A percentile compares a stretch with the other conserved stretches of the same genome.
phyloP scores from a whole-genome alignment of 2,113 vertebrate genomes.

The Lophura nycthemera region DNA sequence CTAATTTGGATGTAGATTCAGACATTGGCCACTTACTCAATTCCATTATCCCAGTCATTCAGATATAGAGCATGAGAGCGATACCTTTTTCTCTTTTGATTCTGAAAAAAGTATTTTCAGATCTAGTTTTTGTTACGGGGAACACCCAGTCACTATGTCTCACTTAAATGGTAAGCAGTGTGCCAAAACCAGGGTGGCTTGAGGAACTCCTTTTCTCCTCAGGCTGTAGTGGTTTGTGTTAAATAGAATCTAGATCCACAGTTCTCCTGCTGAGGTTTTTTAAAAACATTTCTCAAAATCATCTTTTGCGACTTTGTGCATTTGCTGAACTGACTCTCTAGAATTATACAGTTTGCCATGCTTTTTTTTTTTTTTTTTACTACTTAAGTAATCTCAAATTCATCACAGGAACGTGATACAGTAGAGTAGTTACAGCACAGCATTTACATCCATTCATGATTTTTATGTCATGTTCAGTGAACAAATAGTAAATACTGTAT shows the following conservation, averaged over 20 bases:
- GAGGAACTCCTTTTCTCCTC: not conserved
- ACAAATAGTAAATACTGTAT: not conserved
- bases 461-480: not conserved
- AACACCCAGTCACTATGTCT: not conserved
- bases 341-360: not conserved
- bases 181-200: not conserved
- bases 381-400: not conserved
- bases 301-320: slow-evolving; percentile 37
- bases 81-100: not conserved
- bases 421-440: not conserved
- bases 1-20: not conserved
- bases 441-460: not conserved
- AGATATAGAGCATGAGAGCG: not conserved
- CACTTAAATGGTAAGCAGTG: fast-evolving
- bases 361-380: not conserved
- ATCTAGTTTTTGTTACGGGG: not conserved
- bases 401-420: not conserved
- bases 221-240: slow-evolving; percentile 3
- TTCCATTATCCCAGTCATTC: not conserved
- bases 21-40: not conserved
- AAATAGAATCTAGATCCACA: slow-evolving; percentile 11
- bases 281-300: not conserved
- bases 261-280: slow-evolving; percentile 3
- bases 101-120: not conserved
- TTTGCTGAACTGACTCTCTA: not conserved